Base-by-base conservation (phyloP, 2,113 vertebrate genomes). In the Xiphophorus couchianus region DNA sequence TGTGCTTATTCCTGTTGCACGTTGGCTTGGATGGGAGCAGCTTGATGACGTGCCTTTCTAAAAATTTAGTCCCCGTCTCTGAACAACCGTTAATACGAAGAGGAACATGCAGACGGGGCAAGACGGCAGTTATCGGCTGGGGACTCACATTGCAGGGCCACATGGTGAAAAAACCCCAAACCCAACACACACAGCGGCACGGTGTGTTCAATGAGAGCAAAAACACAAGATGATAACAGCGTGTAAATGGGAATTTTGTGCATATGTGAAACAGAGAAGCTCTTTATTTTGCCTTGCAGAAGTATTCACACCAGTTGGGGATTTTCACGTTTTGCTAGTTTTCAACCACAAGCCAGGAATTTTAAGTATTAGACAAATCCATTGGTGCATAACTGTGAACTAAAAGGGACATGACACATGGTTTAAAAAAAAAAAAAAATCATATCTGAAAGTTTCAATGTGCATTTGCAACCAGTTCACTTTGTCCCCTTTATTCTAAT, bases 91-190 rank as follows among this genome's bases (percentile, higher is more conserved):
- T 82, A 5, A 85, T 82, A 58, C 66, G 33, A 6, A 70, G 66
- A 79, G 15, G 7, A 19, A 10, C 62, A 31, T 63, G 30, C 62
- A 63, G 62, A 35, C 15, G 8, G n/a, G 70, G 83, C 69, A 81
- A 81, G 39, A 81, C 92, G 91, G 89, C 91, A 94, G 93, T 90
- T 88, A 89, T 71, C 87, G 85, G 89, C 91, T 91, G 80, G 77
- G 79, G 86, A 68, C 9, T 61, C 69, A 70, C 75, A 69, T 75
- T 67, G 77, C 68, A 72, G 78, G 66, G 75, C 65, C 85, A 86
- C 84, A 74, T 37, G 71, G 67, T 82, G 86, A 74, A 69, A 86
- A 54, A 51, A 1, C 51, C 79, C 14, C 12, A 87, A 85, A 74
- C 72, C 78, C 84, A 85, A 86, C 88, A 88, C 78, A 17, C 13